Evolutionary conservation across 2,888 invertebrate species (phyloP).

Genomic region (Epistrophella euchroma): DNA sequence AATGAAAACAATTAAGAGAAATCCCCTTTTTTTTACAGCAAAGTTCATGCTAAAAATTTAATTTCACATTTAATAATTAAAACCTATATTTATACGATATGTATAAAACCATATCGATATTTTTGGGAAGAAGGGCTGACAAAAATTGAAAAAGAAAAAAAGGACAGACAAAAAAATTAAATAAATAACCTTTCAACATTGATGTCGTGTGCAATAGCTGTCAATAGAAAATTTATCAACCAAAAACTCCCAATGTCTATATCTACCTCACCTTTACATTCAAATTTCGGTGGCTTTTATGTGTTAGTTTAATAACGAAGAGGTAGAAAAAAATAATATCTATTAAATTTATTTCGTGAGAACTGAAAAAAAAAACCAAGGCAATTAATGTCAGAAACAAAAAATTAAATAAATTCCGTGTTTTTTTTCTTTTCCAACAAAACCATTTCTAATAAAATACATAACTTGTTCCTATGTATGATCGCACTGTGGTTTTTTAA

Average conservation of each 20-base stretch:
- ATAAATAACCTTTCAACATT: conserved; percentile 1
- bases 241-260: neutral
- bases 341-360: too few relatives aligned
- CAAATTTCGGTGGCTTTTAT: too few relatives aligned
- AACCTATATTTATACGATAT: neutral
- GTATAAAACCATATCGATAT: neutral
- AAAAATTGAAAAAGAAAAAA: neutral
- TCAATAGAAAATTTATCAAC: conserved; percentile 17
- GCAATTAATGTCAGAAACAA: too few relatives aligned
- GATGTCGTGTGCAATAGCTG: conserved; percentile 9
- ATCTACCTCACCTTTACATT: too few relatives aligned
- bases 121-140: neutral
- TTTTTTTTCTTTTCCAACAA: too few relatives aligned
- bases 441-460: too few relatives aligned
- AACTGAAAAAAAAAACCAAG: too few relatives aligned
- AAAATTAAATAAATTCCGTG: too few relatives aligned
- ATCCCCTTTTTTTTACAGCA: neutral
- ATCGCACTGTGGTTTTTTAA: too few relatives aligned
- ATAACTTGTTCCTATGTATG: too few relatives aligned
- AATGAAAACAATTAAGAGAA: neutral
- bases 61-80: conserved; percentile 22
- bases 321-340: too few relatives aligned
- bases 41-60: neutral
- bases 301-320: too few relatives aligned
- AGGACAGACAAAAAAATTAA: neutral